phyloP scores from a whole-genome alignment of 2,113 vertebrate species.

The Eulemur macaco region DNA sequence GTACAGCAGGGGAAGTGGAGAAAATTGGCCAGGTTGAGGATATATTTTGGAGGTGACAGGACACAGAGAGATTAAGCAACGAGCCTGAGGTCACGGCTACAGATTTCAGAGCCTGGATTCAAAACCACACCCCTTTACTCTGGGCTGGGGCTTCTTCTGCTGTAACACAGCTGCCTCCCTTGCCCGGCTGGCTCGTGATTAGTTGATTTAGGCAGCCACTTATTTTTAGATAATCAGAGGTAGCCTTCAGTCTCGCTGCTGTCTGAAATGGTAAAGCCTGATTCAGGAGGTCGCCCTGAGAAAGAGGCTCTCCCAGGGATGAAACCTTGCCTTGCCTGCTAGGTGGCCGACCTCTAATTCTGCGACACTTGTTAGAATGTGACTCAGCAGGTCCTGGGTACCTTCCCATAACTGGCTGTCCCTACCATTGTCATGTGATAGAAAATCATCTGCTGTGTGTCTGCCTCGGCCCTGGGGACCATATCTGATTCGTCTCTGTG shows the following conservation, averaged over 20 bases:
- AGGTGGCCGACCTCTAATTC: neutral
- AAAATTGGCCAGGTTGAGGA: neutral
- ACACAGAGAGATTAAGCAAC: neutral
- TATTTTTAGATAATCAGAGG: constrained; percentile 31
- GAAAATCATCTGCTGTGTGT: neutral
- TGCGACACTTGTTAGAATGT: neutral
- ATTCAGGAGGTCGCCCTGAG: neutral
- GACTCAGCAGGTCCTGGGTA: neutral
- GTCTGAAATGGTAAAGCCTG: neutral
- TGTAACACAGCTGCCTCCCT: neutral
- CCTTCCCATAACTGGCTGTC: neutral
- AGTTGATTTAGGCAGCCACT: constrained; percentile 28
- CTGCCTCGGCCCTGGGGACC: neutral
- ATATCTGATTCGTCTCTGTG: rapidly evolving
- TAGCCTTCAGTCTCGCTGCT: constrained; percentile 15
- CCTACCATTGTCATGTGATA: rapidly evolving
- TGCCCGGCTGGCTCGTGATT: neutral
- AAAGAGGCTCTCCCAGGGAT: neutral
- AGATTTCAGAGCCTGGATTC: neutral
- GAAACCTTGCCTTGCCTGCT: neutral
- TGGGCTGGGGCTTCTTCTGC: neutral
- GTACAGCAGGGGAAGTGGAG: neutral
- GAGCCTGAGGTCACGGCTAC: neutral
- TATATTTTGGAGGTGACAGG: neutral
- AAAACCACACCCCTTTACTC: neutral